phyloP scores from a whole-genome alignment of 2,113 vertebrate species.

The Rhinogobius similis region DNA sequence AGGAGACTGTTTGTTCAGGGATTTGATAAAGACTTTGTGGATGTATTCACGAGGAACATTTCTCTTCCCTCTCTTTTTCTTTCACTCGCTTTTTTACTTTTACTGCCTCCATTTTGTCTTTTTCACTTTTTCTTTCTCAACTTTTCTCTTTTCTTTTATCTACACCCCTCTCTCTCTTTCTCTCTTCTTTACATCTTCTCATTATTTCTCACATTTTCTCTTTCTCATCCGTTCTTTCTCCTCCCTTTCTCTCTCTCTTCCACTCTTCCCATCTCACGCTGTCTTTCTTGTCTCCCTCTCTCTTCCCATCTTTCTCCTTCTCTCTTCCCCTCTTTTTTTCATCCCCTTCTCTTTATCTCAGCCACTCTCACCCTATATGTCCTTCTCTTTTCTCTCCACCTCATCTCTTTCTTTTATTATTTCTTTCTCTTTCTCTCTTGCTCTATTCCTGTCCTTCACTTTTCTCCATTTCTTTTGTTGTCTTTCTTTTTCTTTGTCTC shows the following conservation, averaged over 20 bases:
- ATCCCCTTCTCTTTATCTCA: no score
- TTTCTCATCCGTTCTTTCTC: background rate
- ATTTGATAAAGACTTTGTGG: slow-evolving; percentile 49
- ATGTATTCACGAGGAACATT: slow-evolving; percentile 26
- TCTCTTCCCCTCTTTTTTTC: background rate
- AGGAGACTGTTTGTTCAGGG: slow-evolving; percentile 42
- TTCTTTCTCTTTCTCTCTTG: background rate
- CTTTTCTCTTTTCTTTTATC: no score
- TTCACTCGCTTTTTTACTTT: no score
- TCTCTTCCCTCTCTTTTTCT: background rate
- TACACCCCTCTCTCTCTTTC: no score
- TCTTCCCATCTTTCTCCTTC: background rate
- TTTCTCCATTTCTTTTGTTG: background rate
- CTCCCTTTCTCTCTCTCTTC: background rate
- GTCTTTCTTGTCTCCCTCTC: slow-evolving; percentile 5
- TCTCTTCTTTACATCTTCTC: no score
- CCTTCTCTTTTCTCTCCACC: slow-evolving; percentile 11
- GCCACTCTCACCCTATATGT: background rate
- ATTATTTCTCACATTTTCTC: no score
- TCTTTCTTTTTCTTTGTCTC: background rate
- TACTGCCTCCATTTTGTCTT: no score
- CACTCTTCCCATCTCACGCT: background rate
- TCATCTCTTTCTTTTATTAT: background rate
- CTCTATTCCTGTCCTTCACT: no score
- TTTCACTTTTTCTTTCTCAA: no score